A percentile compares a stretch with the other conserved stretches of the same genome.
Evolutionary conservation across 2,113 vertebrate genomes (phyloP).

Genomic region (Pachycephala philippinensis): DNA sequence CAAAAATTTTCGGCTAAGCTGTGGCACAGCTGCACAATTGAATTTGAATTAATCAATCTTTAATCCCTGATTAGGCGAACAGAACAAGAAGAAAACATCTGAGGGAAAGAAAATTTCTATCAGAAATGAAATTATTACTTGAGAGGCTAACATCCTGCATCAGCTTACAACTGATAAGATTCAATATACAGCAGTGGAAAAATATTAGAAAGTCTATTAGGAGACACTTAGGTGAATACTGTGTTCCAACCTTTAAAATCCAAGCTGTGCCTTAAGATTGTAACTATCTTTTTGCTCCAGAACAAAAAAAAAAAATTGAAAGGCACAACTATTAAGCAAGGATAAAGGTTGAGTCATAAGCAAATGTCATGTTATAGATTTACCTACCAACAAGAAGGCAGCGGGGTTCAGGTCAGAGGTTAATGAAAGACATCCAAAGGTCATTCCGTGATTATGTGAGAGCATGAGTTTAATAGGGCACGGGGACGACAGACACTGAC

Average conservation of each 20-base stretch:
- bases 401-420: conserved; percentile 85
- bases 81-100: neutral
- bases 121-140: conserved; percentile 33
- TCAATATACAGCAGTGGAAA: neutral
- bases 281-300: conserved; percentile 67
- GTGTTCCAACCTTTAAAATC: conserved; percentile 69
- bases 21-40: neutral
- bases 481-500: conserved; percentile 77
- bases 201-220: conserved; percentile 47
- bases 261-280: conserved; percentile 60
- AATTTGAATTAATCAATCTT: neutral
- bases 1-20: neutral
- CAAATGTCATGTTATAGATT: conserved; percentile 81
- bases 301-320: conserved; percentile 35
- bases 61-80: neutral
- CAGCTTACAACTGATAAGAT: conserved; percentile 23
- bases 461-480: conserved; percentile 86
- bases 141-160: conserved; percentile 8
- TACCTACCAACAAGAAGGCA: conserved; percentile 83
- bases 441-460: conserved; percentile 85
- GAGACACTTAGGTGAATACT: conserved; percentile 52
- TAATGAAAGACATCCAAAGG: conserved; percentile 93
- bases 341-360: conserved; percentile 78
- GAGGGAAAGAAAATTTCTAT: conserved; percentile 11
- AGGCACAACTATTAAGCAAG: conserved; percentile 68